phyloP scores from a whole-genome alignment of 2,113 vertebrate species.

The Nesoenas mayeri region DNA sequence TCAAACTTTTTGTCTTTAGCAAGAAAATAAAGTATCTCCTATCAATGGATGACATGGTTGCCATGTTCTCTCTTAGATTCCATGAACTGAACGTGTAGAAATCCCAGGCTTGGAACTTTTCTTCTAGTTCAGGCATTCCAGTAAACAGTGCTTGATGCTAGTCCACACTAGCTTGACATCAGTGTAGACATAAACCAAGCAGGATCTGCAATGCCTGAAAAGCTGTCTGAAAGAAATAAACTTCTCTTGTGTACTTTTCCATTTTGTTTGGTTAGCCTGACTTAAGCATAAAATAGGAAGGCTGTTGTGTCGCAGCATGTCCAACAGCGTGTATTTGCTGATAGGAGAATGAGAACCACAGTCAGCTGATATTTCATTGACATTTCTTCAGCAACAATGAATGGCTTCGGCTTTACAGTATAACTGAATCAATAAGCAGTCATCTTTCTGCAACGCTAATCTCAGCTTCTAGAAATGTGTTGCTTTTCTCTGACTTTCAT shows the following conservation, averaged over 20 bases:
- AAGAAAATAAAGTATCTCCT: background rate
- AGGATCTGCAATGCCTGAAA: background rate
- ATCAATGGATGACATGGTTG: background rate
- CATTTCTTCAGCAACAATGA: background rate
- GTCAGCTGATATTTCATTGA: background rate
- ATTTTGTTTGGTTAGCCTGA: background rate
- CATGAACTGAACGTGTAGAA: background rate
- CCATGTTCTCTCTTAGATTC: background rate
- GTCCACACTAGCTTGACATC: background rate
- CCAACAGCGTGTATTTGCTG: background rate
- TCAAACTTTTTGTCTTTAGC: background rate
- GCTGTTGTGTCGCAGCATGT: rapidly evolving
- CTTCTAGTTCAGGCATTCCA: background rate
- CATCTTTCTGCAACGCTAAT: background rate
- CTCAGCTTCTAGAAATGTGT: background rate
- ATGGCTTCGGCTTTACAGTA: background rate
- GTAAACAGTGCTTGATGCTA: background rate
- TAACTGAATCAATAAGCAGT: background rate
- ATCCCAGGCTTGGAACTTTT: background rate
- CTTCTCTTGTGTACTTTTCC: background rate
- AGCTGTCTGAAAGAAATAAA: background rate
- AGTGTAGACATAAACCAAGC: background rate
- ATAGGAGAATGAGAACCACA: background rate
- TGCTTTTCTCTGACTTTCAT: background rate
- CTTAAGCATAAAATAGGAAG: background rate